phyloP scores from a whole-genome alignment of 2,888 invertebrate genomes.

The Trissonchulus sp. region DNA sequence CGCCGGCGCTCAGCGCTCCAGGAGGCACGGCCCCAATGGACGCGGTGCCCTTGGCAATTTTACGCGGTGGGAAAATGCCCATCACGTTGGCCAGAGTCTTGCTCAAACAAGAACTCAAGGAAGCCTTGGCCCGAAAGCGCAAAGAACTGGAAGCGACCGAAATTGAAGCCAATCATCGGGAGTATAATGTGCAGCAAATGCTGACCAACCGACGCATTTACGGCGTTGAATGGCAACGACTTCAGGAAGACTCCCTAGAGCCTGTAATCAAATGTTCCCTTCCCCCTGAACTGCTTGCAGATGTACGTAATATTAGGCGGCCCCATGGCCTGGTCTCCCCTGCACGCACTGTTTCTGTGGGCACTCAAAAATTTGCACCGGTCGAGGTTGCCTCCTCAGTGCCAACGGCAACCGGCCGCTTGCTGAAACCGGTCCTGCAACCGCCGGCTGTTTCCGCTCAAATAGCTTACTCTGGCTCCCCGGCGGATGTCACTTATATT shows the following conservation, averaged over 20 bases:
- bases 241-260: slow-evolving; percentile 43
- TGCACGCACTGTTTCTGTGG: background rate
- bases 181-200: slow-evolving; percentile 48
- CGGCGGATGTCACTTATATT: background rate
- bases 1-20: no score
- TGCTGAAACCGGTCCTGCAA: background rate
- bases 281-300: slow-evolving; percentile 46
- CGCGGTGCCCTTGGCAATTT: background rate
- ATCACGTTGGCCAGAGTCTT: slow-evolving; percentile 47
- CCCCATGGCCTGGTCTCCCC: no score
- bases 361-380: background rate
- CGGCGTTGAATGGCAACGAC: slow-evolving; percentile 30
- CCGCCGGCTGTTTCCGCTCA: background rate
- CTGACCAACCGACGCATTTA: slow-evolving; percentile 47
- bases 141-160: slow-evolving; percentile 55
- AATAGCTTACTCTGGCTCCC: background rate
- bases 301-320: slow-evolving; percentile 36
- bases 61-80: slow-evolving; percentile 27
- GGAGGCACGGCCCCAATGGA: background rate
- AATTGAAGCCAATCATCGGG: slow-evolving; percentile 52
- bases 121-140: slow-evolving; percentile 54
- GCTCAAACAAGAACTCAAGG: slow-evolving; percentile 57
- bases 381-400: background rate
- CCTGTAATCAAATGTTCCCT: slow-evolving; percentile 45
- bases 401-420: background rate